Evolutionary conservation across 2,888 invertebrate species (phyloP), one percentile per base, ranked within the genome.

Genomic region (Synanthedon tipuliformis): DNA sequence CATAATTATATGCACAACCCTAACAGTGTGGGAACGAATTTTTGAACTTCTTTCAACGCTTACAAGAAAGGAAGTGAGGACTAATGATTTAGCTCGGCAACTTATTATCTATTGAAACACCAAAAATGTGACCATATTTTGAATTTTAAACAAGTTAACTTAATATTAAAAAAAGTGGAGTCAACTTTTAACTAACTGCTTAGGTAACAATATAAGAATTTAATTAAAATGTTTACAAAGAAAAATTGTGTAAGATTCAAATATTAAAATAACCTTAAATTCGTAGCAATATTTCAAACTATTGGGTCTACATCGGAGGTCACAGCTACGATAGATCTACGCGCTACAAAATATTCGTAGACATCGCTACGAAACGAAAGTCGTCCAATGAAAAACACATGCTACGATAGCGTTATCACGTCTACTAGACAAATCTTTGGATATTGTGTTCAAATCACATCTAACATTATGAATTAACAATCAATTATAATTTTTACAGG

Each of bases 271-370:
- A 34, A 34, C 1, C 2, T 34, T 34, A 34, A 34, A 34, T 34
- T 34, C 34, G 34, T 48, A 16, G 34, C 18, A 34, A 34, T 50
- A 50, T 41, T 41, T 27, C 50, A 49, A 15, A 48, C 34, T 64
- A 61, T 60, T 53, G 55, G 55, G 54, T 61, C 71, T 72, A 69
- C 72, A 71, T 49, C 61, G 55, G 70, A 70, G 78, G 78, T 73
- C 74, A 72, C 57, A 61, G 76, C 80, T 81, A 82, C 81, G 74
- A 51, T 50, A 34, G 55, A 62, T 63, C 78, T 78, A 79, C 78
- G 79, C 68, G 75, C 79, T 80, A 80, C 81, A 69, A 13, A 34
- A 54, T 54, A 52, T 64, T 56, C 75, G 79, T 73, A 73, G 72
- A 61, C 59, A 55, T 52, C 54, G 61, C 75, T 78, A 78, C 79